Conservation (phyloP, 2,113 vertebrate species). For the Tragulus kanchil region DNA sequence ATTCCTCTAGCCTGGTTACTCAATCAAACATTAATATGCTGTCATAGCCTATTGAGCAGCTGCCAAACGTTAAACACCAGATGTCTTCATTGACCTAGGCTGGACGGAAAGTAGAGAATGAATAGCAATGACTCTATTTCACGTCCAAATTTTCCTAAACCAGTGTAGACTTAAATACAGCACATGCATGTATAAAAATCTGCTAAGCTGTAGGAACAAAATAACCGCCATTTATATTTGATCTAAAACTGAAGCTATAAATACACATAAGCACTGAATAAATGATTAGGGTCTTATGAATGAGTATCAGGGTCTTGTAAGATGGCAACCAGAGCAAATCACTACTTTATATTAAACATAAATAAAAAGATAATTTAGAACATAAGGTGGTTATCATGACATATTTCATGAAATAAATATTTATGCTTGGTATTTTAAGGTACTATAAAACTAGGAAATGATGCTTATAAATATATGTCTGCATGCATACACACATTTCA, state of each 20-base stretch:
- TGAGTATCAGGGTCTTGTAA: background rate
- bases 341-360: background rate
- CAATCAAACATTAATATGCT: background rate
- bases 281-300: background rate
- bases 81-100: conserved; percentile 61
- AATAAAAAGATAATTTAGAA: background rate
- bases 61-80: conserved; percentile 61
- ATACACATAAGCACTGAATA: background rate
- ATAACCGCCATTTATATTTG: background rate
- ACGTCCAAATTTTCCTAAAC: background rate
- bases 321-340: background rate
- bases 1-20: background rate
- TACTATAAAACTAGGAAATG: background rate
- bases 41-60: background rate
- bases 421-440: background rate
- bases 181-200: background rate
- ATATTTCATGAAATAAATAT: background rate
- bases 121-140: background rate
- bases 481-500: background rate
- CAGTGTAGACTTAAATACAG: background rate
- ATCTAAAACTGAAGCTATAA: background rate
- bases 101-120: background rate
- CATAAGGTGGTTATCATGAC: background rate
- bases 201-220: background rate
- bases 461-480: background rate